Conservation (phyloP, 2,113 vertebrate species). For the Chloropsis hardwickii region DNA sequence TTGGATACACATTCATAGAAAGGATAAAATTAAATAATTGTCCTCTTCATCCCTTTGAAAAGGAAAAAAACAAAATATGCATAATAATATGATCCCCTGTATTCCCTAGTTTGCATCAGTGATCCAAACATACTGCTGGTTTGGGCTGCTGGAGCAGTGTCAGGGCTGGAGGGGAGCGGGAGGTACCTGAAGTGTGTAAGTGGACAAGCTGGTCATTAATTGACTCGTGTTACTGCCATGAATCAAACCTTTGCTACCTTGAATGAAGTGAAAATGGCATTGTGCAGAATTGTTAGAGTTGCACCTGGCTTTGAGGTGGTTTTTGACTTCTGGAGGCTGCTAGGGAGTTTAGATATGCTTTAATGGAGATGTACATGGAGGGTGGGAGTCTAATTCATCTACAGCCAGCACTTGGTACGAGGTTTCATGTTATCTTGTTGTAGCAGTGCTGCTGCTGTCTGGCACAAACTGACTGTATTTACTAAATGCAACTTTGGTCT, state of each 20-base stretch:
- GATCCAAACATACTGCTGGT: neutral
- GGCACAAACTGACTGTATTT: neutral
- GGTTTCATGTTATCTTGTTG: neutral
- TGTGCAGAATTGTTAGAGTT: neutral
- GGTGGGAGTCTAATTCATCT: conserved; percentile 38
- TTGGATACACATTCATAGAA: neutral
- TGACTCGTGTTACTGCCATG: neutral
- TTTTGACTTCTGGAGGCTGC: conserved; percentile 15
- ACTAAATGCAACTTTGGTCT: conserved; percentile 1
- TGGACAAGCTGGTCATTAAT: neutral
- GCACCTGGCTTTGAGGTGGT: conserved; percentile 26
- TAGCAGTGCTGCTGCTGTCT: neutral
- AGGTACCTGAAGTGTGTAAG: conserved; percentile 36
- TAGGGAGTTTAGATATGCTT: conserved; percentile 11
- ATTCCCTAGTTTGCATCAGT: neutral
- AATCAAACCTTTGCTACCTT: neutral
- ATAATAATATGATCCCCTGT: neutral
- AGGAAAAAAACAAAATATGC: neutral
- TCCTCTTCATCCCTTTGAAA: neutral
- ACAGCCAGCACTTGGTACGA: neutral
- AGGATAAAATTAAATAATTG: conserved; percentile 54
- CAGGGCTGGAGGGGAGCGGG: neutral
- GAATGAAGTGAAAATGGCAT: conserved; percentile 24
- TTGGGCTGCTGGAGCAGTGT: neutral
- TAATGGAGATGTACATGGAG: neutral